Evolutionary conservation across 92 coral and sea anemone genomes (phyloP), one percentile per base, ranked within the genome.

Genomic region (Porites divaricata): DNA sequence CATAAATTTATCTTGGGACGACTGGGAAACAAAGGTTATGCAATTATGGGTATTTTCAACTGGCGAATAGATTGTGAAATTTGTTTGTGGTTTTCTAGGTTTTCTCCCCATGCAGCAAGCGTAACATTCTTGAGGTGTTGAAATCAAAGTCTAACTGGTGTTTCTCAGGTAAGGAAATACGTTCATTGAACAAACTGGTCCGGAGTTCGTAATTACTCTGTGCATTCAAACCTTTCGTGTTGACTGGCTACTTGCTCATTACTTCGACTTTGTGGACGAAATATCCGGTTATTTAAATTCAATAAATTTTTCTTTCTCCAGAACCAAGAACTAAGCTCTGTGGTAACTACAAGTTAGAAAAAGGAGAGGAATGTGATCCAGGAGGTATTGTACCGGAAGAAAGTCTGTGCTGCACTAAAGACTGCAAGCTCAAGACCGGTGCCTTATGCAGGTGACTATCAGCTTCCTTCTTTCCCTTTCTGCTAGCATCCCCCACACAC

Each of bases 281-380:
- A n/a, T n/a, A n/a, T n/a, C n/a, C n/a, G n/a, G n/a, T n/a, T n/a
- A n/a, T n/a, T n/a, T n/a, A n/a, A n/a, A n/a, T n/a, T n/a, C n/a
- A 51, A 1, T 6, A 51, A 51, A n/a, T 28, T 28, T 28, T 28
- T 28, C 41, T 28, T 28, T 28, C 4, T 75, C 23, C 74, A 96
- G 99, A 88, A 73, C 98, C 98, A 24, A 84, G 91, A 63, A 87
- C 76, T 26, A 74, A 72, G 56, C 87, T 92, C 49, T 96, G 99
- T 67, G 99, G 98, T 6, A 96, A 96, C 78, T 96, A 81, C 91
- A 95, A 95, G 83, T 85, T 58, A 16, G 99, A 96, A 73, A 80
- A 73, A 12, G 95, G 89, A 4, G 99, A 96, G 66, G 83, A 92
- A 21, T 96, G 99, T 68, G 99, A 96, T 57, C 95, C 99, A 1